These are phyloP conservation scores for Chaetura pelagica DNA, from an alignment of 2,113 vertebrate genomes.

Conservation along the genomic window DNA sequence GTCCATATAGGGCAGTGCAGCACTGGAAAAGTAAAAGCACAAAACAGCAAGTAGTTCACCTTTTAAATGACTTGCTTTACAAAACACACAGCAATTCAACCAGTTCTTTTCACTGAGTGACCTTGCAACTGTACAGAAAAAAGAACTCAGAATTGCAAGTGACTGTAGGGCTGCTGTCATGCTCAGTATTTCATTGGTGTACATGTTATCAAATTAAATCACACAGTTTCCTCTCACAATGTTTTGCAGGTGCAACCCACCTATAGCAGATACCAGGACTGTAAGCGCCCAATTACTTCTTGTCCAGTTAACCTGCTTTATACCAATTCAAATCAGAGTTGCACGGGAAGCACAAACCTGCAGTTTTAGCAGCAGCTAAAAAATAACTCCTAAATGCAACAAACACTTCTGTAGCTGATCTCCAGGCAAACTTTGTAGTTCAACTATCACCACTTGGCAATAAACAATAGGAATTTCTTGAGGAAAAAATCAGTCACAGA, in stretches of 20 bases:
- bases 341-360: neutral
- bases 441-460: neutral
- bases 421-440: neutral
- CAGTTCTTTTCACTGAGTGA: neutral
- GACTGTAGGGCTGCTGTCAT: neutral
- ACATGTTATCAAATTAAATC: neutral
- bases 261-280: neutral
- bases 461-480: neutral
- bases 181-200: neutral
- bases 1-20: rapidly evolving
- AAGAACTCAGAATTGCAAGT: neutral
- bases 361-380: neutral
- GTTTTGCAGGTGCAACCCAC: neutral
- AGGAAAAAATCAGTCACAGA: neutral
- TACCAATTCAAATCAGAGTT: neutral
- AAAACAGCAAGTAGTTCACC: neutral
- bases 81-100: neutral
- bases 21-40: neutral
- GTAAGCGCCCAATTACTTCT: neutral
- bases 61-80: neutral
- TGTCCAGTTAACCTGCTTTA: neutral
- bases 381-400: neutral
- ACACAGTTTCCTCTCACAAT: neutral
- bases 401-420: neutral
- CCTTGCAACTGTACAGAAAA: neutral